A percentile compares a stretch with the other conserved stretches of the same genome.
phyloP scores from a whole-genome alignment of 2,113 vertebrate species.

The Bombycilla garrulus region DNA sequence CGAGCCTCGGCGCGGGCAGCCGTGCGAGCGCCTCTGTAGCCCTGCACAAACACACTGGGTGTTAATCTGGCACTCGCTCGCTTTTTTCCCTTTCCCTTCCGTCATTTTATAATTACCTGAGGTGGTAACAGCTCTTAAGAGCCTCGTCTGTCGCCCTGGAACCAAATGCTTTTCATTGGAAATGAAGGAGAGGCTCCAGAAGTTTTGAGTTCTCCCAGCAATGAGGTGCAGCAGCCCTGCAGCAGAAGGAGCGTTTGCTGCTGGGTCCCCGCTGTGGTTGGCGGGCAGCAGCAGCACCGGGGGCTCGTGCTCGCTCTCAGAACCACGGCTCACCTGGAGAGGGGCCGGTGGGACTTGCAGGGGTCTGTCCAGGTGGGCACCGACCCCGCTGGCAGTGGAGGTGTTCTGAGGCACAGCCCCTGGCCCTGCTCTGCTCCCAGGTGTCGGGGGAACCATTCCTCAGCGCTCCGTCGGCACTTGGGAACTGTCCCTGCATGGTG shows the following conservation, averaged over 20 bases:
- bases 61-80: not conserved
- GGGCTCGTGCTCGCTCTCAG: not conserved
- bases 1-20: not conserved
- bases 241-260: conserved; percentile 34
- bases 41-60: not conserved
- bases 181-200: conserved; percentile 61
- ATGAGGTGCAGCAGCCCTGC: conserved; percentile 35
- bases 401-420: not conserved
- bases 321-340: not conserved
- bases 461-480: rapidly evolving
- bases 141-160: conserved; percentile 68
- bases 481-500: rapidly evolving
- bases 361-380: not conserved
- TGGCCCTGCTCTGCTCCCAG: not conserved
- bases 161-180: conserved; percentile 65
- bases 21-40: not conserved
- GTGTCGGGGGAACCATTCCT: rapidly evolving
- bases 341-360: not conserved
- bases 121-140: conserved; percentile 67
- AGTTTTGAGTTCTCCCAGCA: conserved; percentile 46
- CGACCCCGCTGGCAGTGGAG: not conserved
- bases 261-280: conserved; percentile 23
- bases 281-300: not conserved
- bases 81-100: not conserved
- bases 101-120: conserved; percentile 69